A percentile compares a stretch with the other conserved stretches of the same genome.
phyloP scores from a whole-genome alignment of 2,113 vertebrate genomes.

The Anhinga anhinga region DNA sequence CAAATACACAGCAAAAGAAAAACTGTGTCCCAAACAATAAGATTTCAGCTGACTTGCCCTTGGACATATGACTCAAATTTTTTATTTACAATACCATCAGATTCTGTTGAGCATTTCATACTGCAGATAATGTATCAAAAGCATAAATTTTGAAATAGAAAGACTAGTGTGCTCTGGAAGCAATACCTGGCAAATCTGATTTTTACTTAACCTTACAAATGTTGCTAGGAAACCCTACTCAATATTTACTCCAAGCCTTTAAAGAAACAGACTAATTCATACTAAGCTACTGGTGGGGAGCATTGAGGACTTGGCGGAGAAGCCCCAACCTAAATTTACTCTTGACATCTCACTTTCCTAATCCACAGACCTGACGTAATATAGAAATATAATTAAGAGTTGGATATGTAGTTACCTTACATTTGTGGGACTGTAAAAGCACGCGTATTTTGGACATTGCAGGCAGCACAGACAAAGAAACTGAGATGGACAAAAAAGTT shows the following conservation, averaged over 20 bases:
- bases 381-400: neutral
- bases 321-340: neutral
- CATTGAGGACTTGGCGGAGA: neutral
- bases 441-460: accelerated
- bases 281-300: conserved; percentile 13
- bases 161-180: neutral
- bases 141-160: neutral
- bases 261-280: conserved; percentile 52
- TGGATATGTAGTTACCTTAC: neutral
- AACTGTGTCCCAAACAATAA: neutral
- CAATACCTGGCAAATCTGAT: conserved; percentile 31
- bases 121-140: neutral
- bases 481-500: neutral
- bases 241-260: conserved; percentile 57
- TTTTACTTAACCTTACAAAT: conserved; percentile 62
- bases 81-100: neutral
- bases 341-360: conserved; percentile 12
- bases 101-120: neutral
- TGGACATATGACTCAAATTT: neutral
- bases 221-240: conserved; percentile 62
- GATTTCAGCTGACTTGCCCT: neutral
- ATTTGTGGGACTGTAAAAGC: neutral
- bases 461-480: neutral
- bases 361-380: neutral
- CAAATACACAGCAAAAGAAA: neutral